Evolutionary conservation across 2,113 vertebrate species (phyloP).

Genomic region (Saimiri boliviensis): DNA sequence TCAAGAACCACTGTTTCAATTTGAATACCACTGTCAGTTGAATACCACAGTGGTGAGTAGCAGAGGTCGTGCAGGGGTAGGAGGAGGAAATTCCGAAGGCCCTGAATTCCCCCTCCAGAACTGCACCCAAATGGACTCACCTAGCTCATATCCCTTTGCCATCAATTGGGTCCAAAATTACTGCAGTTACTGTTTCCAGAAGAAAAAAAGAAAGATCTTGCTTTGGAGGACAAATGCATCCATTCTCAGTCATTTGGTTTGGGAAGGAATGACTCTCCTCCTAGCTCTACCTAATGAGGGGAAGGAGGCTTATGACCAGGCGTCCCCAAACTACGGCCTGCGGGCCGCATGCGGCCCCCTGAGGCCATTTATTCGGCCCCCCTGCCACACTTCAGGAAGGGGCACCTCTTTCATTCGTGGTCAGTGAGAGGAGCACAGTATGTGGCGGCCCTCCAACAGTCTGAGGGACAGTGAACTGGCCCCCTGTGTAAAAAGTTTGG

Average conservation of each 20-base stretch:
- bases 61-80: too few relatives aligned
- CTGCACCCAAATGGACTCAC: neutral
- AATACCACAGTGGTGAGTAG: neutral
- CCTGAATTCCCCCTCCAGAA: neutral
- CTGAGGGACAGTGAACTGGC: too few relatives aligned
- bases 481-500: too few relatives aligned
- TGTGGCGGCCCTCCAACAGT: too few relatives aligned
- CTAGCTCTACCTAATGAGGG: neutral
- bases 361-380: too few relatives aligned
- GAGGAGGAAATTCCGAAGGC: neutral
- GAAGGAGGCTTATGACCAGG: neutral
- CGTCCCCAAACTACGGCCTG: too few relatives aligned
- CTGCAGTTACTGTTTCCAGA: neutral
- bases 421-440: too few relatives aligned
- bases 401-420: too few relatives aligned
- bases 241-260: neutral
- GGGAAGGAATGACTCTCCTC: neutral
- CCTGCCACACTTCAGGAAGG: too few relatives aligned
- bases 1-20: neutral
- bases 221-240: neutral
- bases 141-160: neutral
- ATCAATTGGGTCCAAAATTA: neutral
- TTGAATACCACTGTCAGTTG: neutral
- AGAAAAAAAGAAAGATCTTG: neutral
- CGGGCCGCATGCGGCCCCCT: too few relatives aligned